phyloP scores from a whole-genome alignment of 2,113 vertebrate species.

The Oceanodroma tethys region DNA sequence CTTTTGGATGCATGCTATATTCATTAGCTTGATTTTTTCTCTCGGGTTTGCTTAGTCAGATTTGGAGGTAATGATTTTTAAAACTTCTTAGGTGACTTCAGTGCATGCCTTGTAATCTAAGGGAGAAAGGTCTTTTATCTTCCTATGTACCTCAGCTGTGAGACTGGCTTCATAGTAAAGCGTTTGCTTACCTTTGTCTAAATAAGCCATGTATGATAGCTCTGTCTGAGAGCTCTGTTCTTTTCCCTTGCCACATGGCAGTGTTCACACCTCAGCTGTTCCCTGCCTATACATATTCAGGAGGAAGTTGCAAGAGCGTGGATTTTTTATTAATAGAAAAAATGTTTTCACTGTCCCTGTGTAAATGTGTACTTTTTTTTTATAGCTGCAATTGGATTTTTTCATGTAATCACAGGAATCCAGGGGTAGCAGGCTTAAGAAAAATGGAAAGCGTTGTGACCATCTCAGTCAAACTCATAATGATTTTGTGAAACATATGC shows the following conservation, averaged over 20 bases:
- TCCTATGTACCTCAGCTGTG: background rate
- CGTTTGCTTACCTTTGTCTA: background rate
- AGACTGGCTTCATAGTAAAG: background rate
- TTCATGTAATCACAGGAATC: background rate
- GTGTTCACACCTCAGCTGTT: conserved; percentile 52
- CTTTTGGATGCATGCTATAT: background rate
- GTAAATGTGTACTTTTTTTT: background rate
- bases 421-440: background rate
- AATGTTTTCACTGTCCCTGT: background rate
- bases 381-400: background rate
- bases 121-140: background rate
- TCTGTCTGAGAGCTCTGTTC: background rate
- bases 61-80: background rate
- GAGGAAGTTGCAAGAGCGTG: background rate
- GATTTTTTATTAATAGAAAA: background rate
- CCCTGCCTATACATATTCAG: conserved; percentile 22
- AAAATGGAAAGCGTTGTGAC: background rate
- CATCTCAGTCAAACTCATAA: background rate
- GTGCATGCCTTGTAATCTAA: background rate
- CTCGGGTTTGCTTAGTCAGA: background rate
- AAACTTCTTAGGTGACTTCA: background rate
- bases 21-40: background rate
- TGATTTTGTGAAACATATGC: background rate
- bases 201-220: background rate
- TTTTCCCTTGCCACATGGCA: conserved; percentile 33